These are phyloP conservation scores for Pelodiscus sinensis DNA, from an alignment of 2,113 vertebrate species.

Conservation along the genomic window DNA sequence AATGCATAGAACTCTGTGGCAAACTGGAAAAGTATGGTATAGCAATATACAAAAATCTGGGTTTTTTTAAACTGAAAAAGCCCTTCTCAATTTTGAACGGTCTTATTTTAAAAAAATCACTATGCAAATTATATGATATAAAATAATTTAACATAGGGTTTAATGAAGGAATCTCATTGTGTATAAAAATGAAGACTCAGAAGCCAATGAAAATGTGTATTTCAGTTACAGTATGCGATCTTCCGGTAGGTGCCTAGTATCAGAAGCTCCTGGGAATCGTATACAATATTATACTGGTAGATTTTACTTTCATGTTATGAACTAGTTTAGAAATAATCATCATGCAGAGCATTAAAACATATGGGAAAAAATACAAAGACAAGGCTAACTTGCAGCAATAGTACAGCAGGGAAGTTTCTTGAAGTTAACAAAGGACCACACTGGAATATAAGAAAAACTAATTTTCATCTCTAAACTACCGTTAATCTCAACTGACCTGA, in stretches of 20 bases:
- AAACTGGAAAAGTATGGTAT: not conserved
- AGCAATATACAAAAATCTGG: not conserved
- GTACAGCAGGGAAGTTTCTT: not conserved
- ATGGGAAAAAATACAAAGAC: not conserved
- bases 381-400: not conserved
- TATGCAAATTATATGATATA: not conserved
- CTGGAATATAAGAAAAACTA: not conserved
- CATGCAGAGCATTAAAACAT: not conserved
- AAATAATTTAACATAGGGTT: not conserved
- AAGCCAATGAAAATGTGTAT: not conserved
- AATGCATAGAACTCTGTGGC: not conserved
- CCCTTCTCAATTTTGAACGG: not conserved
- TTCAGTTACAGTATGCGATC: not conserved
- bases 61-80: slow-evolving; percentile 2
- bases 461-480: not conserved
- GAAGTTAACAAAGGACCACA: not conserved
- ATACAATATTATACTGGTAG: not conserved
- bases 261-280: not conserved
- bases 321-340: not conserved
- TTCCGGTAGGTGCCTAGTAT: not conserved
- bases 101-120: not conserved
- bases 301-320: not conserved
- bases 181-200: not conserved
- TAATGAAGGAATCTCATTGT: not conserved
- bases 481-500: not conserved